Percentiles rank a stretch among this genome's conserved stretches.
phyloP scores from a whole-genome alignment of 2,888 invertebrate genomes.

The Hypomecis punctinalis region DNA sequence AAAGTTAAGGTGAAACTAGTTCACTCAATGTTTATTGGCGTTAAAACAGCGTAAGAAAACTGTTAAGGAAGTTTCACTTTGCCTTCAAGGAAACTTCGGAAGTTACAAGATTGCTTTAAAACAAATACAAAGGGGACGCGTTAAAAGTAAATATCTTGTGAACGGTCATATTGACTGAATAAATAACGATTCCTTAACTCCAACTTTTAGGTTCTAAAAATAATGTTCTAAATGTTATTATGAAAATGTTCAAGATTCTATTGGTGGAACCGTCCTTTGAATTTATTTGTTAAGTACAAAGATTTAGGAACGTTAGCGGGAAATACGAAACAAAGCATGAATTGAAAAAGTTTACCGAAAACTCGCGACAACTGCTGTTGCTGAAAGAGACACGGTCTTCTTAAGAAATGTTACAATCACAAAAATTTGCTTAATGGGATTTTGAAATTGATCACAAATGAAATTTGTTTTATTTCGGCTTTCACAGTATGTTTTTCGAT shows the following conservation, averaged over 20 bases:
- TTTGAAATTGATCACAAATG: constrained; percentile 11
- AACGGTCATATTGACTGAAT: not conserved
- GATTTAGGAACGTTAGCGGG: constrained; percentile 58
- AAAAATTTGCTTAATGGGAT: constrained; percentile 19
- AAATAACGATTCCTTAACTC: not conserved
- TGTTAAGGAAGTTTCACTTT: constrained; percentile 18
- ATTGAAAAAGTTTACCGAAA: constrained; percentile 71
- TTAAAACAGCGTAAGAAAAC: constrained; percentile 21
- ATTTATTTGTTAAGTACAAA: constrained; percentile 66
- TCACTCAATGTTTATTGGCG: constrained; percentile 19
- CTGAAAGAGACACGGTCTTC: constrained; percentile 51
- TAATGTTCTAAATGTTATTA: too few species aligned
- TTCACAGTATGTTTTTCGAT: not conserved
- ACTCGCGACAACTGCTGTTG: constrained; percentile 58
- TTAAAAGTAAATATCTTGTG: constrained; percentile 11
- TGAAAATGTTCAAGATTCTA: not conserved
- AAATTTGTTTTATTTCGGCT: too few species aligned
- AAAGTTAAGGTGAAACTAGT: constrained; percentile 11
- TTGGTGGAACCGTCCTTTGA: constrained; percentile 49
- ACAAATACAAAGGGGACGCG: constrained; percentile 6
- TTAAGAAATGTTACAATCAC: constrained; percentile 38
- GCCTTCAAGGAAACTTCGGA: constrained; percentile 11
- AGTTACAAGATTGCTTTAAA: constrained; percentile 29
- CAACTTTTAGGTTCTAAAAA: too few species aligned
- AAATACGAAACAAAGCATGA: constrained; percentile 72